Percentiles rank a stretch among this genome's conserved stretches.
Conservation (phyloP, 2,797 vertebrate species). For the Coilia nasus region DNA sequence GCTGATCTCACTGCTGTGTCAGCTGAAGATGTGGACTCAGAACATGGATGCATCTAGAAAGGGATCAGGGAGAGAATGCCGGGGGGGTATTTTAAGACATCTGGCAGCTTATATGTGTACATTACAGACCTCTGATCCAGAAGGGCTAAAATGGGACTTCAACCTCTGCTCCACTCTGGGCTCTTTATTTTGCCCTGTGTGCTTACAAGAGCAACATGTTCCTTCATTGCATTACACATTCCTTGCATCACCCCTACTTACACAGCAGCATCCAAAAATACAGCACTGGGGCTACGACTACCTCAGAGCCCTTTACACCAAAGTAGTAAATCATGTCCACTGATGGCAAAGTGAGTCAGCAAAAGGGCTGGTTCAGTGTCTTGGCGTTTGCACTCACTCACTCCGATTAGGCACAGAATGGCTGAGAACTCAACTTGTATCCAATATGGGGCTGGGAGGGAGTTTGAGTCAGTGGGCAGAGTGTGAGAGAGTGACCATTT, state of each 20-base stretch:
- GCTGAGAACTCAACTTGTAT: background rate
- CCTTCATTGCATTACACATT: slow-evolving; percentile 18
- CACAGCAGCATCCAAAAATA: slow-evolving; percentile 20
- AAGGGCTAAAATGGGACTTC: slow-evolving; percentile 43
- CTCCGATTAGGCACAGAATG: slow-evolving; percentile 26
- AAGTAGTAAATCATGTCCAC: slow-evolving; percentile 39
- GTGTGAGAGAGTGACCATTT: background rate
- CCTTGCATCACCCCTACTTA: slow-evolving; percentile 21
- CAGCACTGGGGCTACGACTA: background rate
- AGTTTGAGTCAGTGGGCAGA: background rate
- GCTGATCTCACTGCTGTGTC: slow-evolving; percentile 32
- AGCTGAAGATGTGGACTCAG: slow-evolving; percentile 10
- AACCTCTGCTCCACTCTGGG: slow-evolving; percentile 54
- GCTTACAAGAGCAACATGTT: slow-evolving; percentile 38
- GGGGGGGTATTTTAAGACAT: slow-evolving; percentile 51
- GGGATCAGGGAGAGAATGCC: slow-evolving; percentile 12
- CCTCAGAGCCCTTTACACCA: background rate
- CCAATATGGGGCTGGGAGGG: background rate
- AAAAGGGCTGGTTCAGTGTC: slow-evolving; percentile 44
- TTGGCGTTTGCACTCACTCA: slow-evolving; percentile 17
- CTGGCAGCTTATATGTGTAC: slow-evolving; percentile 48
- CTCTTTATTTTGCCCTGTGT: slow-evolving; percentile 41
- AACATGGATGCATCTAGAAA: slow-evolving; percentile 39
- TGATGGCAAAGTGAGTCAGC: slow-evolving; percentile 56
- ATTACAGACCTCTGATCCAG: slow-evolving; percentile 52